These are phyloP conservation scores for Mobula birostris DNA, from an alignment of 2,113 vertebrate genomes.

Conservation along the genomic window DNA sequence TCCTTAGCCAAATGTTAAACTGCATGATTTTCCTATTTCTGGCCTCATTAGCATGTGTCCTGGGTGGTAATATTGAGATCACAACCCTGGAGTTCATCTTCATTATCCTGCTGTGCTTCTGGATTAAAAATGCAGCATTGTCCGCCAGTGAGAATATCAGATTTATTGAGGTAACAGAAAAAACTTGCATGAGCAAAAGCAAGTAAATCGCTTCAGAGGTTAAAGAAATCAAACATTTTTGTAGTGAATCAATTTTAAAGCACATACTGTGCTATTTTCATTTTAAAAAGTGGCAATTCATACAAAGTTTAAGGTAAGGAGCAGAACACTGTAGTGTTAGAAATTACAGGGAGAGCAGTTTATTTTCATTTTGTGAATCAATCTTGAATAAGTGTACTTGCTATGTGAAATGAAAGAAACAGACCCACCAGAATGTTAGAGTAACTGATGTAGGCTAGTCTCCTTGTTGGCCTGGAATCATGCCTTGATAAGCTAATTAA, in stretches of 20 bases:
- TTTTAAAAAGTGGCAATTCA: neutral
- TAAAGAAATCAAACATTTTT: neutral
- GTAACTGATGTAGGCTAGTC: neutral
- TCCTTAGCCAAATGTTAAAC: too few species aligned
- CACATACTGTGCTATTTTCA: neutral
- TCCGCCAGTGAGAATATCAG: neutral
- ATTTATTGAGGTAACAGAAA: neutral
- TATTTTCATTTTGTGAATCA: neutral
- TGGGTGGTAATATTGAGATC: too few species aligned
- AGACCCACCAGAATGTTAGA: neutral
- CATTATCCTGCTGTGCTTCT: neutral
- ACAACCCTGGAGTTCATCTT: too few species aligned
- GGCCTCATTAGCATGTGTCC: too few species aligned
- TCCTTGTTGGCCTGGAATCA: neutral
- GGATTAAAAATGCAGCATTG: neutral
- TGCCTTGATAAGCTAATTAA: neutral
- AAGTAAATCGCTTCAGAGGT: neutral
- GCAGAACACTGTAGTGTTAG: neutral
- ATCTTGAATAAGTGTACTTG: neutral
- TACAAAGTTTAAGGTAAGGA: neutral
- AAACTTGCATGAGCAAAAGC: neutral
- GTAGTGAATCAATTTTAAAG: neutral
- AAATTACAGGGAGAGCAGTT: neutral
- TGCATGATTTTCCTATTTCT: too few species aligned
- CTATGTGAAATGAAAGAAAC: neutral